Percentiles rank a stretch among this genome's conserved stretches.
Conservation (phyloP, 2,113 vertebrate genomes). For the Hippocampus zosterae region DNA sequence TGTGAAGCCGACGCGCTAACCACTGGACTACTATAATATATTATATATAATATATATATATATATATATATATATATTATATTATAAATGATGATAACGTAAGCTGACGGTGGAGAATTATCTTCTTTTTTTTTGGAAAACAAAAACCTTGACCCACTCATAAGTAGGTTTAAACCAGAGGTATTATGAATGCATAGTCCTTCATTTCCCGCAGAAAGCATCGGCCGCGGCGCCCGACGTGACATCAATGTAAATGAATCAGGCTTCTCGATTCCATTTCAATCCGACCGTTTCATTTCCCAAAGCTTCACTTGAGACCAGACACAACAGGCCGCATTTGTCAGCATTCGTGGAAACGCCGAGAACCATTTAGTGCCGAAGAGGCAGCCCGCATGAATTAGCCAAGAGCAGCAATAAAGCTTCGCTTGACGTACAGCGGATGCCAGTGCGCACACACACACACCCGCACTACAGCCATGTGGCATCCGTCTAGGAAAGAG, state of each 20-base stretch:
- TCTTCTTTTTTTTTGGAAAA: too few relatives aligned
- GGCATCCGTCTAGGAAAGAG: slow-evolving; percentile 27
- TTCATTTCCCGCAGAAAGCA: neutral
- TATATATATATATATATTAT: too few relatives aligned
- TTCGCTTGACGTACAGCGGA: neutral
- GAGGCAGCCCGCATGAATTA: neutral
- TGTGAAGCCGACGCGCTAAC: too few relatives aligned
- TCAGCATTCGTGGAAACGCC: neutral
- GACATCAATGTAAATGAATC: neutral
- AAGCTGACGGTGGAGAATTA: neutral
- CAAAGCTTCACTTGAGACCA: neutral
- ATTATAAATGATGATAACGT: neutral
- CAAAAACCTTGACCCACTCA: neutral
- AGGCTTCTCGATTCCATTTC: neutral
- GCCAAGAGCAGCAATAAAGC: neutral
- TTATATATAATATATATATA: too few relatives aligned
- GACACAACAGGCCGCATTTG: neutral
- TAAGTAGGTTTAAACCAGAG: neutral
- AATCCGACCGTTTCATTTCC: neutral
- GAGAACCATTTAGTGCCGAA: neutral
- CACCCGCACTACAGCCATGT: slow-evolving; percentile 20
- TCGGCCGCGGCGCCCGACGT: neutral
- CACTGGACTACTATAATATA: too few relatives aligned
- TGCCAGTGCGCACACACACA: neutral
- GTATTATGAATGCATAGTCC: neutral